Conservation (phyloP, 2,113 vertebrate species). For the Leptobrachium leishanense region DNA sequence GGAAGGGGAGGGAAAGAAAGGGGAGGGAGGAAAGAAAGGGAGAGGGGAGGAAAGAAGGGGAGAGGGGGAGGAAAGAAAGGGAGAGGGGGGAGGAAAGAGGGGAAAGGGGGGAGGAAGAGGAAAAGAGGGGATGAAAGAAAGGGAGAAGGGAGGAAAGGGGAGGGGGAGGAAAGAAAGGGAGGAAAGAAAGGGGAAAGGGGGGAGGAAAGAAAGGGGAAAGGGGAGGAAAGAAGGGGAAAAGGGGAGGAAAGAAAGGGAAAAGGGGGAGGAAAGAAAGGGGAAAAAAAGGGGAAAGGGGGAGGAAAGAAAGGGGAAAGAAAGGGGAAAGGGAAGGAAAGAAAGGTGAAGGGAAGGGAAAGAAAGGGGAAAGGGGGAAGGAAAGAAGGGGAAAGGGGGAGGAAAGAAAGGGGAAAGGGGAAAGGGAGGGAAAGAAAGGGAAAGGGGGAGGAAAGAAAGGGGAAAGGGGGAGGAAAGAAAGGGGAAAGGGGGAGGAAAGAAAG, state of each 20-base stretch:
- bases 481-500: too few relatives aligned
- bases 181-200: neutral
- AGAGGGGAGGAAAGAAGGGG: too few relatives aligned
- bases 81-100: neutral
- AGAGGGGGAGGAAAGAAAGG: neutral
- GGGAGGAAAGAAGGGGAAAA: neutral
- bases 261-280: neutral
- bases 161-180: neutral
- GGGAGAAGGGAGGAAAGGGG: neutral
- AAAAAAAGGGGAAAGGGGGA: too few relatives aligned
- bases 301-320: neutral
- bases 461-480: too few relatives aligned
- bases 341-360: neutral
- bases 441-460: too few relatives aligned
- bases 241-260: neutral
- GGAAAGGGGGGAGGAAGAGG: too few relatives aligned
- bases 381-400: neutral
- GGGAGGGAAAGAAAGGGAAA: too few relatives aligned
- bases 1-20: too few relatives aligned
- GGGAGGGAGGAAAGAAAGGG: too few relatives aligned
- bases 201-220: neutral
- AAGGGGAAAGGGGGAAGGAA: neutral
- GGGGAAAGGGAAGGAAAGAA: neutral
- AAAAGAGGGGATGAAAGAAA: neutral
- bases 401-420: neutral